Conservation (phyloP, 2,797 vertebrate species). For the Poeciliopsis gracilis region DNA sequence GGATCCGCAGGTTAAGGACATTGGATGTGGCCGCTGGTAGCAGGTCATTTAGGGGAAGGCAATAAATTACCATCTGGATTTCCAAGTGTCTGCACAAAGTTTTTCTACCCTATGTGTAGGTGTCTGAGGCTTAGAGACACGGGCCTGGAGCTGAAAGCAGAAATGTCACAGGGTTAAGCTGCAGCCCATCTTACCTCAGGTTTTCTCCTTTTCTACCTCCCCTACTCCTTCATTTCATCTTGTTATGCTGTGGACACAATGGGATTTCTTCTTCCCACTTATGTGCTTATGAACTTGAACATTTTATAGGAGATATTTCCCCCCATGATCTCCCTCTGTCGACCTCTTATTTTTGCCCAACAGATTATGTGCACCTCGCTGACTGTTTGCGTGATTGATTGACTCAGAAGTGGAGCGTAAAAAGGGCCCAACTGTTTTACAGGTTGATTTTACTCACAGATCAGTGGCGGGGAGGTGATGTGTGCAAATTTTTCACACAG, state of each 20-base stretch:
- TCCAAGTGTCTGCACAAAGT: constrained; percentile 46
- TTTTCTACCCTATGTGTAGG: constrained; percentile 31
- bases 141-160: constrained; percentile 46
- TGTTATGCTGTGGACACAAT: constrained; percentile 65
- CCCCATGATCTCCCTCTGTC: constrained; percentile 3
- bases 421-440: constrained; percentile 24
- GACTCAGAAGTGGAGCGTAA: constrained; percentile 20
- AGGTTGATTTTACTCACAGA: constrained; percentile 31
- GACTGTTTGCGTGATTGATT: constrained; percentile 33
- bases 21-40: constrained; percentile 28
- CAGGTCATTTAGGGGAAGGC: constrained; percentile 52
- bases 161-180: constrained; percentile 65
- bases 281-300: constrained; percentile 50
- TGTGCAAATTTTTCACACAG: constrained; percentile 13
- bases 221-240: constrained; percentile 50
- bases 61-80: constrained; percentile 50
- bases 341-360: constrained; percentile 30
- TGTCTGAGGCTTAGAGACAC: constrained; percentile 49
- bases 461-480: constrained; percentile 16
- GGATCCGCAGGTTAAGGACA: constrained; percentile 43
- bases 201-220: constrained; percentile 33
- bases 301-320: constrained; percentile 31
- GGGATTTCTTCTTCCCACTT: constrained; percentile 56
- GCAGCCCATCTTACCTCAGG: constrained; percentile 8
- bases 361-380: constrained; percentile 24